phyloP scores from a whole-genome alignment of 2,797 vertebrate species.

The Pitangus sulphuratus region DNA sequence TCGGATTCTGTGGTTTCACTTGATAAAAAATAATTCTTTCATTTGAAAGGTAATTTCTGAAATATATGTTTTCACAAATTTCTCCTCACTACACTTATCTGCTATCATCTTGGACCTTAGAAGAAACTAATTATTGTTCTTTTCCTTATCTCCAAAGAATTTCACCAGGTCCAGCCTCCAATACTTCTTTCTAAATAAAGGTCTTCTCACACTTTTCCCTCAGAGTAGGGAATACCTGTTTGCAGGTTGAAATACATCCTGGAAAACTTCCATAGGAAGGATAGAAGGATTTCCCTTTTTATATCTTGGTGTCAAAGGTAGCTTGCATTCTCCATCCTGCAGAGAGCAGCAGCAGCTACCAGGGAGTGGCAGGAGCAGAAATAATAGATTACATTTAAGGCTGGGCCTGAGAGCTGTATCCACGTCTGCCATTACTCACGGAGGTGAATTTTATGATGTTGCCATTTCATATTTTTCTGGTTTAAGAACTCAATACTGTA shows the following conservation, averaged over 20 bases:
- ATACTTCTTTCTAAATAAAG: not conserved
- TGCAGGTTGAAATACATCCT: not conserved
- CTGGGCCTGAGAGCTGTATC: not conserved
- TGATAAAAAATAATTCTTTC: not conserved
- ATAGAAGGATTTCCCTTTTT: not conserved
- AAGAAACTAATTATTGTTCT: not conserved
- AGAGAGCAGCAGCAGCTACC: not conserved
- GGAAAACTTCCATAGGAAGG: not conserved
- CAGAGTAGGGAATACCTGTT: not conserved
- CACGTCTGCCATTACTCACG: conserved; percentile 1
- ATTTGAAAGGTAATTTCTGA: not conserved
- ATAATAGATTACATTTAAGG: not conserved
- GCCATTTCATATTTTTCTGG: conserved; percentile 43
- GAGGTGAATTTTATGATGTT: conserved; percentile 26
- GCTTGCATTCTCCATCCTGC: not conserved
- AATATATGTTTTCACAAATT: not conserved
- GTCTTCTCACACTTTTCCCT: not conserved
- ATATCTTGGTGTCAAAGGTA: not conserved
- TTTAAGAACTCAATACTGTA: not conserved
- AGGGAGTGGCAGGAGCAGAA: not conserved
- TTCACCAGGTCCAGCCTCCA: not conserved
- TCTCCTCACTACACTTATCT: not conserved
- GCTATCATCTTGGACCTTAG: not conserved
- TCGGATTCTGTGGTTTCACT: not conserved
- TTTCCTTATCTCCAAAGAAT: not conserved